Base-by-base conservation (phyloP, 2,888 invertebrate species). In the Drymonia ruficornis region DNA sequence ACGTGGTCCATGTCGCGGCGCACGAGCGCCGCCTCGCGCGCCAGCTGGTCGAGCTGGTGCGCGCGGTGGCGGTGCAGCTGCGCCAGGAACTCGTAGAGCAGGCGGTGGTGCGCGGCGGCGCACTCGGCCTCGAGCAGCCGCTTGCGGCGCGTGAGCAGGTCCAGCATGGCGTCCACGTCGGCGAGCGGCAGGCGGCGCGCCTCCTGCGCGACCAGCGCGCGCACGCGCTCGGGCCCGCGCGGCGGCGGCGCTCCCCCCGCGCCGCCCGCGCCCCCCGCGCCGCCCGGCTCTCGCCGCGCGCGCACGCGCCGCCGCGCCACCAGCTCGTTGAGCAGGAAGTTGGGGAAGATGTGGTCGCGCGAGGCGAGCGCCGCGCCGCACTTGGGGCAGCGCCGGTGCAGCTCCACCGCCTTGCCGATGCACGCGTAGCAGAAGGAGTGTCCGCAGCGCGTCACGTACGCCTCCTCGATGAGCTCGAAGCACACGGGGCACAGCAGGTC, bases 371-470 rank as follows among this genome's bases (percentile, higher is more conserved):
- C 93, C 13, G 94, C 95, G 71, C 96, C 96, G 83, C 98, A 98
- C 82, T 97, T 97, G 1, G 98, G 98, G 82, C 98, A 98, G 46
- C 96, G 93, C 2, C 89, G 78, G 61, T 91, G 90, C 49, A 98
- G 96, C 94, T 98, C 97, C 84, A 99, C 98, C 15, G 97, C 95
- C 91, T 98, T 98, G 50, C 76, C 72, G 73, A 98, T 96, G 85
- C 98, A 98, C 16, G 94, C 94, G 78, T 95, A 95, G 86, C 98
- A 98, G 89, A 97, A 98, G 1, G 98, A 98, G 83, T 98, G 98
- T 0, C 98, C 98, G 87, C 98, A 98, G 67, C 96, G 95, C 0
- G 98, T 98, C 76, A 98, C 97, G 84, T 97, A 96, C 0, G 98
- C 98, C 84, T 98, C 98, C 67, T 96, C 96, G 59, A 98, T 97